phyloP scores from a whole-genome alignment of 2,888 invertebrate genomes.

The Ceramica pisi region DNA sequence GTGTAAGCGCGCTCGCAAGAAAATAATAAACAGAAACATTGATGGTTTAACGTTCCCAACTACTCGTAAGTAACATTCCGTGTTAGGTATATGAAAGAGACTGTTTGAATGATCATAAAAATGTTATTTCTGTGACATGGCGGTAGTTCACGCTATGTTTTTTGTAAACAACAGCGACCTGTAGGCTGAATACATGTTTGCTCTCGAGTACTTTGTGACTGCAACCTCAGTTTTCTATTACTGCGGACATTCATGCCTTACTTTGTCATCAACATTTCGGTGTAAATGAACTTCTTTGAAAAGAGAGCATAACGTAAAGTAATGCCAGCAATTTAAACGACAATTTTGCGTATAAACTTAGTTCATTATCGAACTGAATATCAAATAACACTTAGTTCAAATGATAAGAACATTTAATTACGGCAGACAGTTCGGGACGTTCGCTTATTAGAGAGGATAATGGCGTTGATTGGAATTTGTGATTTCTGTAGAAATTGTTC shows the following conservation, averaged over 20 bases:
- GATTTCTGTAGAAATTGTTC: constrained; percentile 78
- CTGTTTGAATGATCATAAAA: constrained; percentile 66
- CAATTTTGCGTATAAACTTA: constrained; percentile 10
- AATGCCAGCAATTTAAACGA: neutral
- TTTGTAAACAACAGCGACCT: constrained; percentile 64
- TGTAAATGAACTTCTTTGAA: constrained; percentile 28
- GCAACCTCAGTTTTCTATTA: constrained; percentile 59
- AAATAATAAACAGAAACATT: constrained; percentile 66
- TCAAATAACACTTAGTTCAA: constrained; percentile 38
- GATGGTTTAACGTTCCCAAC: constrained; percentile 58
- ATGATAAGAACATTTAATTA: constrained; percentile 49
- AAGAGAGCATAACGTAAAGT: constrained; percentile 9
- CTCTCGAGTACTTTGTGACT: constrained; percentile 53
- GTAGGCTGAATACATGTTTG: constrained; percentile 57
- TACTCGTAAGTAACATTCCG: constrained; percentile 63
- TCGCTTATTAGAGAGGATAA: constrained; percentile 59
- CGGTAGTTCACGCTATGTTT: constrained; percentile 62
- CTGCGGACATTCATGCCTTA: constrained; percentile 44
- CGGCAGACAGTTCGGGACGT: constrained; percentile 24
- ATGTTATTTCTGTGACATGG: constrained; percentile 69
- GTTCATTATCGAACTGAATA: constrained; percentile 33
- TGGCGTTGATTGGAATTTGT: constrained; percentile 78
- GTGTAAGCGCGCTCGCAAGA: constrained; percentile 38
- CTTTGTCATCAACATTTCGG: constrained; percentile 41
- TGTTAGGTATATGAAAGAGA: constrained; percentile 61